These are phyloP conservation scores for Malacosoma neustria DNA, from an alignment of 2,888 invertebrate genomes.

Conservation along the genomic window DNA sequence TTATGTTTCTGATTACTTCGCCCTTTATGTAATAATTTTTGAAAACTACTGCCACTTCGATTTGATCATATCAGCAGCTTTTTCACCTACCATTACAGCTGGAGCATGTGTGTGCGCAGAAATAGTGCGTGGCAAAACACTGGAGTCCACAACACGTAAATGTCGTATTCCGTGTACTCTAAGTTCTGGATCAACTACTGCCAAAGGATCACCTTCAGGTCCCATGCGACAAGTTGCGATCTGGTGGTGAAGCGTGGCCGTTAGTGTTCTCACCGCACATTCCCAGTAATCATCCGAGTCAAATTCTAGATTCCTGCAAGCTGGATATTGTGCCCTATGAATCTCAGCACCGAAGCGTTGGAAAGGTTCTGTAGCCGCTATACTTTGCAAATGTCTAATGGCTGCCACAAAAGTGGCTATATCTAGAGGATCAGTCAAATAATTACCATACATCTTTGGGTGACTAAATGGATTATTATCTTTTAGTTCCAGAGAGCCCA, in stretches of 20 bases:
- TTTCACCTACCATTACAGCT: slow-evolving; percentile 74
- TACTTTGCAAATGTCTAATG: slow-evolving; percentile 66
- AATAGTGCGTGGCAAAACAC: slow-evolving; percentile 70
- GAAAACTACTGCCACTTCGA: slow-evolving; percentile 59
- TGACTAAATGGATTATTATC: slow-evolving; percentile 77
- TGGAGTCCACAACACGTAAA: slow-evolving; percentile 69
- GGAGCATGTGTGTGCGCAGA: slow-evolving; percentile 72
- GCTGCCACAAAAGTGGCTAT: slow-evolving; percentile 76
- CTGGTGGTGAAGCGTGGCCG: slow-evolving; percentile 78
- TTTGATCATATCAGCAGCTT: slow-evolving; percentile 72
- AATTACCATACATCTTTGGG: slow-evolving; percentile 81
- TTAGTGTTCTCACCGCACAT: slow-evolving; percentile 76
- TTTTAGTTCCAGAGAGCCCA: slow-evolving; percentile 78
- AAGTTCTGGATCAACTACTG: slow-evolving; percentile 78
- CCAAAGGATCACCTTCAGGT: slow-evolving; percentile 68
- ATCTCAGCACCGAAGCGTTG: slow-evolving; percentile 63
- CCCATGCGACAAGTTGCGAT: slow-evolving; percentile 81
- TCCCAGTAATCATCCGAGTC: slow-evolving; percentile 78
- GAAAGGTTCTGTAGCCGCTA: slow-evolving; percentile 64
- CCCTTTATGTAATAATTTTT: no score
- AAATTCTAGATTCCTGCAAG: slow-evolving; percentile 67
- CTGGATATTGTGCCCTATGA: slow-evolving; percentile 74
- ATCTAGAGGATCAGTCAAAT: slow-evolving; percentile 77
- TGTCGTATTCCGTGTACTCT: slow-evolving; percentile 61
- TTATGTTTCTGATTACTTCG: no score